A percentile compares a stretch with the other conserved stretches of the same genome.
Evolutionary conservation across 1,140 invertebrate species (phyloP).

Genomic region (Zaprionus ghesquierei): DNA sequence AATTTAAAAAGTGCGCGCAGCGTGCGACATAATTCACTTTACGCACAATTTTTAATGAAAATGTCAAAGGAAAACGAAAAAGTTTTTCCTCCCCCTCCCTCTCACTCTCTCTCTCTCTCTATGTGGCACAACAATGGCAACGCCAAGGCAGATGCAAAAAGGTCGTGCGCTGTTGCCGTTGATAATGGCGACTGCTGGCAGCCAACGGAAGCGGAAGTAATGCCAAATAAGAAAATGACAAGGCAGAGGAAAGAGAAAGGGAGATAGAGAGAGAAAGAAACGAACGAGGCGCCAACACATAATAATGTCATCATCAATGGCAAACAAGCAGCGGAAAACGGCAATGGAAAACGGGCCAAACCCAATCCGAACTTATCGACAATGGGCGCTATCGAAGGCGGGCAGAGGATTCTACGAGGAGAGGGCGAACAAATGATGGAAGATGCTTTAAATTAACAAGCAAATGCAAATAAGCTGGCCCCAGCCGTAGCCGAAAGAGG

Average conservation of each 20-base stretch:
- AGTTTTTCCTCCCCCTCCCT: slow-evolving; percentile 23
- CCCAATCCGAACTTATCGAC: slow-evolving; percentile 52
- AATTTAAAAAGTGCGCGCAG: slow-evolving; percentile 57
- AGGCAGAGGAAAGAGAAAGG: slow-evolving; percentile 17
- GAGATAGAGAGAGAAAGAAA: slow-evolving; percentile 31
- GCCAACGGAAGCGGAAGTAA: slow-evolving; percentile 74
- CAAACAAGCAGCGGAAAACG: slow-evolving; percentile 43
- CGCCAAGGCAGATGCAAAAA: not conserved
- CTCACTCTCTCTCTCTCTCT: not conserved
- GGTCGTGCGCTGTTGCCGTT: slow-evolving; percentile 3
- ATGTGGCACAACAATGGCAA: not conserved
- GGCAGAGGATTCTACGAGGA: not conserved
- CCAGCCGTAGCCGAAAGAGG: slow-evolving; percentile 35
- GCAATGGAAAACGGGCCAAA: slow-evolving; percentile 44
- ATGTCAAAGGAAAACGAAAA: slow-evolving; percentile 53
- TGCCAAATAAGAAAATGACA: slow-evolving; percentile 53
- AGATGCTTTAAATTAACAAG: slow-evolving; percentile 81
- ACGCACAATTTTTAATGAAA: slow-evolving; percentile 56
- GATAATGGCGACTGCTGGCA: slow-evolving; percentile 45
- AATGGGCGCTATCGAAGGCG: slow-evolving; percentile 47
- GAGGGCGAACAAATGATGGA: slow-evolving; percentile 65
- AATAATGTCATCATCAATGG: slow-evolving; percentile 75
- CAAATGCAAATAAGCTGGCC: slow-evolving; percentile 69
- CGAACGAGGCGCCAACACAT: slow-evolving; percentile 69
- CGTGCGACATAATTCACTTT: slow-evolving; percentile 68